Percentiles rank a stretch among this genome's conserved stretches.
Evolutionary conservation across 2,113 vertebrate genomes (phyloP).

Genomic region (Caranx melampygus): DNA sequence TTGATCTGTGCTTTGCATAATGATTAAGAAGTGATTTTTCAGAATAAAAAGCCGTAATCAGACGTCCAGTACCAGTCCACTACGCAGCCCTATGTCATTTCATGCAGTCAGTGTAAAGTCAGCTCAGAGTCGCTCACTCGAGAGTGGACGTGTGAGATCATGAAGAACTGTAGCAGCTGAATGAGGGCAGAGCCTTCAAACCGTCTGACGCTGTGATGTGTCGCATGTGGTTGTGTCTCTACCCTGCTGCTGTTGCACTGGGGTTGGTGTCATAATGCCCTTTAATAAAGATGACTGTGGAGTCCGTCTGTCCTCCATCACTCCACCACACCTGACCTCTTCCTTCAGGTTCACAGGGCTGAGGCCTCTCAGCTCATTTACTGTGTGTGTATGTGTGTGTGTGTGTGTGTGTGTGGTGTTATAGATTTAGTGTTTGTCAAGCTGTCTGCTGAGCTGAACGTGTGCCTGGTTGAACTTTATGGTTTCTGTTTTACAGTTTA

Average conservation of each 20-base stretch:
- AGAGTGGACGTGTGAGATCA: conserved; percentile 18
- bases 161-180: conserved; percentile 42
- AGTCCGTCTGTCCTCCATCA: conserved; percentile 14
- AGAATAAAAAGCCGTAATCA: conserved; percentile 45
- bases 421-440: no score
- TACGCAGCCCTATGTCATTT: conserved; percentile 20
- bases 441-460: no score
- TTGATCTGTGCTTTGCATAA: conserved; percentile 37
- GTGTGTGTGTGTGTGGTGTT: no score
- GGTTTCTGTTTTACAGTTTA: no score
- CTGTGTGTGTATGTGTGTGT: no score
- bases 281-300: conserved; percentile 9
- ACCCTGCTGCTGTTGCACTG: conserved; percentile 5
- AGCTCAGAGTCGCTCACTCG: conserved; percentile 17
- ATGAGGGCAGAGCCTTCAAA: conserved; percentile 22
- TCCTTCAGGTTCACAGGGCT: background rate
- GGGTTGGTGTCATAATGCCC: conserved; percentile 40
- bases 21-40: conserved; percentile 54
- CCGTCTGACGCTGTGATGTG: conserved; percentile 10
- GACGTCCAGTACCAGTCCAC: conserved; percentile 32
- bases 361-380: background rate
- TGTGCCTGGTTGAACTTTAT: no score
- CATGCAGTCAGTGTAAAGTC: conserved; percentile 36
- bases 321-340: background rate
- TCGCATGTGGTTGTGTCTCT: no score